Percentiles rank a stretch among this genome's conserved stretches.
phyloP scores from a whole-genome alignment of 2,888 invertebrate species.

The Noctuana brunneofusca region DNA sequence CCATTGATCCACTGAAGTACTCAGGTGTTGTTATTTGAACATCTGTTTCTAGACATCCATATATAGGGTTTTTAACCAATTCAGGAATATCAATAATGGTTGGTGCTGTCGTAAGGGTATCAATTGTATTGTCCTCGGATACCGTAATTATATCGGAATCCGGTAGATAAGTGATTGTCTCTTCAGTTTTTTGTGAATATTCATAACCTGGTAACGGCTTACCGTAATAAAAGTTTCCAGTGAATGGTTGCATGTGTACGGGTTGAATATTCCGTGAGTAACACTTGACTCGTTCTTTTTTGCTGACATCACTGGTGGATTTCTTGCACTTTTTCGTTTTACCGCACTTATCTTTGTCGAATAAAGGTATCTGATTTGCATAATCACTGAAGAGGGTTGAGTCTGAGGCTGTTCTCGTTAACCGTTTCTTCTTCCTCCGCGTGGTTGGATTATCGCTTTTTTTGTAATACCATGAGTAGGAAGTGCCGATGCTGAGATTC shows the following conservation, averaged over 20 bases:
- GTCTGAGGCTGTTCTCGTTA: slow-evolving; percentile 70
- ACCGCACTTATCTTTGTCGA: slow-evolving; percentile 62
- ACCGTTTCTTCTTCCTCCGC: slow-evolving; percentile 62
- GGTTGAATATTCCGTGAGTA: slow-evolving; percentile 65
- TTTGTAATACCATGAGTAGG: slow-evolving; percentile 79
- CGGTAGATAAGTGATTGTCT: slow-evolving; percentile 71
- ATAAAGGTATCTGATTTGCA: slow-evolving; percentile 74
- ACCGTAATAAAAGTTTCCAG: slow-evolving; percentile 78
- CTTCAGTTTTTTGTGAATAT: slow-evolving; percentile 64
- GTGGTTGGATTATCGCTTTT: slow-evolving; percentile 67
- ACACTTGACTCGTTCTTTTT: slow-evolving; percentile 66
- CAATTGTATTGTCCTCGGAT: slow-evolving; percentile 68
- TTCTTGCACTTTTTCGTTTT: slow-evolving; percentile 68
- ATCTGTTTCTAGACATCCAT: slow-evolving; percentile 66
- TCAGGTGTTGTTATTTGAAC: slow-evolving; percentile 59
- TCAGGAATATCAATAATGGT: slow-evolving; percentile 70
- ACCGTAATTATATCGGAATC: slow-evolving; percentile 72
- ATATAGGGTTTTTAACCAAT: slow-evolving; percentile 70
- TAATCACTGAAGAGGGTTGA: slow-evolving; percentile 81
- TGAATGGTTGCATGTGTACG: slow-evolving; percentile 72
- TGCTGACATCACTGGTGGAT: slow-evolving; percentile 68
- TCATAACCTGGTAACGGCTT: slow-evolving; percentile 71
- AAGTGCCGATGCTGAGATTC: slow-evolving; percentile 74
- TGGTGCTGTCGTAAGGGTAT: slow-evolving; percentile 60
- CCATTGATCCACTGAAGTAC: slow-evolving; percentile 55